Base-by-base conservation (phyloP, 2,113 vertebrate genomes). In the Chrysochloris asiatica region DNA sequence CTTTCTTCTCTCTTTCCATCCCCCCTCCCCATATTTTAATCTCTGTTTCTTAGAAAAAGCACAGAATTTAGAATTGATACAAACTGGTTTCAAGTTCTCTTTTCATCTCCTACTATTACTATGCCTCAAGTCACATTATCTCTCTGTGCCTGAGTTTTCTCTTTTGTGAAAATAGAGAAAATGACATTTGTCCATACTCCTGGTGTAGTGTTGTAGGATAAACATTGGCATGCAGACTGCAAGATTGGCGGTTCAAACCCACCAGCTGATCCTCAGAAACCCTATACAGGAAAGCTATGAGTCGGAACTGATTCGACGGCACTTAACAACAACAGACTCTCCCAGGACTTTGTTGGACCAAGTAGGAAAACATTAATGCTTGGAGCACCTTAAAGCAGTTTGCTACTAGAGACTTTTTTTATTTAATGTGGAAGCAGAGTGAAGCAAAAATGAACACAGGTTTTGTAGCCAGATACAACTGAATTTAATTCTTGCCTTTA, bases 31-130 rank as follows among this genome's bases (percentile, higher is more conserved):
- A 8, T 86, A 69, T 38, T 65, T 24, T 50, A 14, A 43, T 79
- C 67, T 77, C 24, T n/a, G n/a, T 48, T 88, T 87, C 78, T 38
- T 8, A 78, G 56, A 92, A 83, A 92, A 26, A 84, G 5, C 6
- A 36, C 26, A 21, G 8, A 61, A 73, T 52, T 92, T 82, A 71
- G 54, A 79, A 38, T 82, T 76, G 52, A 21, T 13, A 30, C 81
- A n/a, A 28, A 22, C 30, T 83, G 13, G 61, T 48, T 90, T 73
- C 50, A 71, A n/a, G 28, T 67, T 75, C 2, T 14, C 47, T 79
- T 73, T 36, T 48, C 28, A 47, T 87, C 6, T 71, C 50, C 83
- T 89, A 79, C 45, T 77, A n/a, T 14, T 79, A 50, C 67, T 50
- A 59, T 24, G 11, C 72, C 47, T 83, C 43, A 79, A 79, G 48